Evolutionary conservation across 2,113 vertebrate genomes (phyloP), one percentile per base, ranked within the genome.

Genomic region (Orientallactaga bullata): DNA sequence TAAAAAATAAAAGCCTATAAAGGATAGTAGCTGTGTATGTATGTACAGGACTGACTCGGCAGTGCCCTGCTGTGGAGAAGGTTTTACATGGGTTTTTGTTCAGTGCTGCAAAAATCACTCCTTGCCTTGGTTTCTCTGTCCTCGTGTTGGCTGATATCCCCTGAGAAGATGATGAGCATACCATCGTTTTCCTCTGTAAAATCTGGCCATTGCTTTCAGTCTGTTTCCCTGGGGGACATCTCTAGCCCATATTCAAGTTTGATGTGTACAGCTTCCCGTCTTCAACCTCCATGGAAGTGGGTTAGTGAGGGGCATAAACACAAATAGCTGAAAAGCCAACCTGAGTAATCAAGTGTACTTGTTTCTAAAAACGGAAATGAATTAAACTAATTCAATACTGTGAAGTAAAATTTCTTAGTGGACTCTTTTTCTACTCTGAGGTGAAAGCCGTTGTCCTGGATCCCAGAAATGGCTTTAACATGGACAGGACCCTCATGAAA

Each of bases 401-500:
- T 85, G 81, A 89, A 85, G 21, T 82, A 60, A 63, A 94, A 91
- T 93, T 80, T 89, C 73, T 20, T 94, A 61, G 58, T 78, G 16
- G 12, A 2, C 4, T 88, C 37, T 96, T 95, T 95, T 96, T 81
- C 28, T 89, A 78, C 84, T 94, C 60, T 89, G 90, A 99, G 99
- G 99, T 99, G 88, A 99, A 99, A 98, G 98, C 99, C 95, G 98
- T 99, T 71, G 97, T 99, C 85, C 96, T 99, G 95, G 99, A 99
- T 96, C 98, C 99, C 63, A 98, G 95, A 88, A 99, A 99, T 97
- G 97, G 97, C 18, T 99, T 99, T 39, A 98, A 98, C 60, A 97
- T 98, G 47, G 99, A 99, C 47, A 97, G 95, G 78, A 97, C 89
- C 1, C 98, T 99, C 69, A 97, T 98, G 28, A 98, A 98, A 92